Percentiles rank a stretch among this genome's conserved stretches.
Conservation (phyloP, 2,113 vertebrate species). For the Macroglossus sobrinus region DNA sequence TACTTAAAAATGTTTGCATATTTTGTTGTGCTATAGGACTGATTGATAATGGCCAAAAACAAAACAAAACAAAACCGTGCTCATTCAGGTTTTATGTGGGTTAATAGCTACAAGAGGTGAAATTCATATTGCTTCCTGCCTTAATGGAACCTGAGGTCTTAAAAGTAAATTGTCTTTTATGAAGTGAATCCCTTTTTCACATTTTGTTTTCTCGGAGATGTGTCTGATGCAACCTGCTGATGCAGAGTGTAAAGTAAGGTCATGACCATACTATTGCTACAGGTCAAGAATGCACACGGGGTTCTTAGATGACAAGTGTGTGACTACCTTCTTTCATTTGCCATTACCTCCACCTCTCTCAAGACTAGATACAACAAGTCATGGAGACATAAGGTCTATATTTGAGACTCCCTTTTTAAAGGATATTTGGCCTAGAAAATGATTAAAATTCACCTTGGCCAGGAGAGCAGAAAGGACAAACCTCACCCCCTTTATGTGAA, state of each 20-base stretch:
- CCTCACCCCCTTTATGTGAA: not conserved
- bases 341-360: not conserved
- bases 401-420: not conserved
- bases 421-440: conserved; percentile 2
- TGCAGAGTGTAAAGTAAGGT: not conserved
- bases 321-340: not conserved
- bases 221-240: not conserved
- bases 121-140: not conserved
- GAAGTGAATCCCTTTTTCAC: not conserved
- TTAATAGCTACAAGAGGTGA: not conserved
- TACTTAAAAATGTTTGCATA: conserved; percentile 15
- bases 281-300: not conserved
- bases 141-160: not conserved
- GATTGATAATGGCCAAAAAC: not conserved
- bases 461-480: not conserved
- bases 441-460: conserved; percentile 15
- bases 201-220: not conserved
- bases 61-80: not conserved
- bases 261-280: not conserved
- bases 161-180: not conserved
- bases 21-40: not conserved
- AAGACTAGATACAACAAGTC: not conserved
- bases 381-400: not conserved
- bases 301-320: not conserved
- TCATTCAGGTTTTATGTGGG: not conserved